Percentiles rank a stretch among this genome's conserved stretches.
phyloP scores from a whole-genome alignment of 2,888 invertebrate species.

The Sesia bembeciformis region DNA sequence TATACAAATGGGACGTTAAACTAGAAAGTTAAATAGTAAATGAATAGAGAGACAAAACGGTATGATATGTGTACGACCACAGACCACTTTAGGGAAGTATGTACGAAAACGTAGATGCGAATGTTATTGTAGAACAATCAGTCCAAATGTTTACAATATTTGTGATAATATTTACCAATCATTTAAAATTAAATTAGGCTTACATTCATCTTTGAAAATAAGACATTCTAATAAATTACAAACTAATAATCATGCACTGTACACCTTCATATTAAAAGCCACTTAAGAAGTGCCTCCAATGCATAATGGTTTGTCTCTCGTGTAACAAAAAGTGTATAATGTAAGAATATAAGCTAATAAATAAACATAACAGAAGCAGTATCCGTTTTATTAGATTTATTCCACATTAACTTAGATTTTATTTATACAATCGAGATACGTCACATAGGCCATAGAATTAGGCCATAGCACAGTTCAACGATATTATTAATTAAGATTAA shows the following conservation, averaged over 20 bases:
- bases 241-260: neutral
- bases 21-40: neutral
- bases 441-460: conserved; percentile 29
- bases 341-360: conserved; percentile 12
- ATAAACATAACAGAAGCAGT: conserved; percentile 15
- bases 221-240: neutral
- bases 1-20: neutral
- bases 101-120: neutral
- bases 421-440: conserved; percentile 8
- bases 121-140: conserved; percentile 25
- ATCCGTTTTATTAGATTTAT: conserved; percentile 3
- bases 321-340: conserved; percentile 3
- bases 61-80: no score
- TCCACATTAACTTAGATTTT: neutral
- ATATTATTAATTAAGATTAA: conserved; percentile 39
- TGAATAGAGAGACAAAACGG: no score
- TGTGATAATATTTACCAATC: conserved; percentile 61
- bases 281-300: conserved; percentile 2
- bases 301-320: conserved; percentile 26
- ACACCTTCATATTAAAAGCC: neutral
- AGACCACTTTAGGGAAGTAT: no score
- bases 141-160: conserved; percentile 63
- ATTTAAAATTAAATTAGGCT: conserved; percentile 45
- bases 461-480: conserved; percentile 47
- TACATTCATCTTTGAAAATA: conserved; percentile 24